Evolutionary conservation across 2,888 invertebrate species (phyloP).

Genomic region (Limenitis camilla): DNA sequence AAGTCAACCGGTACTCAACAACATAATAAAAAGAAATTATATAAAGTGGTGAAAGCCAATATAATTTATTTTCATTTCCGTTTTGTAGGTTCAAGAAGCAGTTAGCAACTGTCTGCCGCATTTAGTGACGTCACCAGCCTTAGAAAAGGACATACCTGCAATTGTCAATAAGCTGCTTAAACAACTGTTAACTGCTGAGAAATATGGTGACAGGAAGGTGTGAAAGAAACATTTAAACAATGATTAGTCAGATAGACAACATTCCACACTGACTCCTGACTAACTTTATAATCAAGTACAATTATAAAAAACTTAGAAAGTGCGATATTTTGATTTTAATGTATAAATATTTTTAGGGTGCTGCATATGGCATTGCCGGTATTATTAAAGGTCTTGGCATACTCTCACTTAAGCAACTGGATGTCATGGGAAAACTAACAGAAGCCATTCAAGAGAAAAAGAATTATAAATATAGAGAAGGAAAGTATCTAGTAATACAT

Average conservation of each 20-base stretch:
- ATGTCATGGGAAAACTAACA: slow-evolving; percentile 95
- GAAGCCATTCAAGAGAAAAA: slow-evolving; percentile 98
- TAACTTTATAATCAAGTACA: too few species aligned
- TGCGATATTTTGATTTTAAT: too few species aligned
- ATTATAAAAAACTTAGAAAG: too few species aligned
- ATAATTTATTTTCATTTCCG: not conserved
- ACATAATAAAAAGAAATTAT: too few species aligned
- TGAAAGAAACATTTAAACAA: not conserved
- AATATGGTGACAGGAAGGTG: slow-evolving; percentile 87
- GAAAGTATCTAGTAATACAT: too few species aligned
- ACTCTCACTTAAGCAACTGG: slow-evolving; percentile 92
- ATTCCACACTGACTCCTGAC: too few species aligned
- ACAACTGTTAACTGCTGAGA: slow-evolving; percentile 90
- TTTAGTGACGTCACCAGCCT: slow-evolving; percentile 85
- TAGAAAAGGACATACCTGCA: slow-evolving; percentile 91
- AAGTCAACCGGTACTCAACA: slow-evolving; percentile 85
- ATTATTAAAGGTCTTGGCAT: slow-evolving; percentile 98
- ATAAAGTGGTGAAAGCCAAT: too few species aligned
- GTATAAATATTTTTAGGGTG: too few species aligned
- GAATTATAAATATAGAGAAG: slow-evolving; percentile 94
- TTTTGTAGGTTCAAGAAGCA: slow-evolving; percentile 90
- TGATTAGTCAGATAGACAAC: not conserved
- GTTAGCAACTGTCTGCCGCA: slow-evolving; percentile 97
- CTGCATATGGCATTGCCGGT: slow-evolving; percentile 97
- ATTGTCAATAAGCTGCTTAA: slow-evolving; percentile 91